Evolutionary conservation across 1,140 invertebrate genomes (phyloP).

Genomic region (Ditylenchus dipsaci): DNA sequence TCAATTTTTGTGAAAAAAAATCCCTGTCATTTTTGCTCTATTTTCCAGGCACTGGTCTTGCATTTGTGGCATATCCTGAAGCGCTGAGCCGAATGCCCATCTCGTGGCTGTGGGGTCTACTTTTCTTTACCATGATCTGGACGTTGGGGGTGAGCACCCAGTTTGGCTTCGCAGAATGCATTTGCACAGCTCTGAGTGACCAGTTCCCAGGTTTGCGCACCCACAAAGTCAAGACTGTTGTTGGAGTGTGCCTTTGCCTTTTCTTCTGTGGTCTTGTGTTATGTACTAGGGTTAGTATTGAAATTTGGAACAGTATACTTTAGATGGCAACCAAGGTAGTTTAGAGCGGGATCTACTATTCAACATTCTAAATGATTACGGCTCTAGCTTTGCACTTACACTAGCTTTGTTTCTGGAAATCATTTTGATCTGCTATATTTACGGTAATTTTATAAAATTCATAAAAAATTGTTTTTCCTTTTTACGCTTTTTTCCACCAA

Average conservation of each 20-base stretch:
- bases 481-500: too few species aligned
- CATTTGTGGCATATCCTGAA: conserved; percentile 58
- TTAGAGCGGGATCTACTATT: conserved; percentile 45
- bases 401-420: conserved; percentile 36
- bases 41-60: conserved; percentile 41
- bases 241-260: conserved; percentile 30
- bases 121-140: conserved; percentile 61
- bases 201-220: conserved; percentile 39
- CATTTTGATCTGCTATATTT: conserved; percentile 35
- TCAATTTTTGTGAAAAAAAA: background rate
- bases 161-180: conserved; percentile 46
- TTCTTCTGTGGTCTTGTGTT: conserved; percentile 38
- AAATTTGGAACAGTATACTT: conserved; percentile 8
- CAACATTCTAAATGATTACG: conserved; percentile 42
- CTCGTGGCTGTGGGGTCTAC: conserved; percentile 60
- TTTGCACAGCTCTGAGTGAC: conserved; percentile 44
- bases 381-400: conserved; percentile 37
- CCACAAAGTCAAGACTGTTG: conserved; percentile 27
- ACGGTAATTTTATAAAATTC: conserved; percentile 28
- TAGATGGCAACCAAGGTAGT: background rate
- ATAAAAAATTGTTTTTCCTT: too few species aligned
- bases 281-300: conserved; percentile 28
- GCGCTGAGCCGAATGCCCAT: conserved; percentile 58
- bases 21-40: background rate
- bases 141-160: conserved; percentile 58